These are phyloP conservation scores for Microctenopoma lineatum DNA, from an alignment of 2,797 vertebrate genomes.

Conservation along the genomic window DNA sequence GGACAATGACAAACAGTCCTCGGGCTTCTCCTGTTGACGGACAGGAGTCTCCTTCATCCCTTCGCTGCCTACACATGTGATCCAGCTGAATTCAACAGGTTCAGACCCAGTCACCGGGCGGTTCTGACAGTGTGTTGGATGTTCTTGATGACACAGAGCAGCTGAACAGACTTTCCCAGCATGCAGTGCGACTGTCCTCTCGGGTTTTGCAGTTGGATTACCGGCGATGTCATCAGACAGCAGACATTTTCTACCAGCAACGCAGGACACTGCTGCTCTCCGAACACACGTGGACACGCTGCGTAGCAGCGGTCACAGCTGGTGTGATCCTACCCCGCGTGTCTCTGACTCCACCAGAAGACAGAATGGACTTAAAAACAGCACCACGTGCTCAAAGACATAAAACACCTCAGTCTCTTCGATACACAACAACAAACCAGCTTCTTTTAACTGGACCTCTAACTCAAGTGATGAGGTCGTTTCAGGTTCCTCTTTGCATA, in stretches of 20 bases:
- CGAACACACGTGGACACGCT: constrained; percentile 2
- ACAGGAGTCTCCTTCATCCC: constrained; percentile 8
- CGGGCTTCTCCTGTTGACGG: too few species aligned
- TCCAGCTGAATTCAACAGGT: background rate
- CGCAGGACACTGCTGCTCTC: constrained; percentile 28
- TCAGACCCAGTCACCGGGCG: background rate
- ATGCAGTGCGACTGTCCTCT: constrained; percentile 51
- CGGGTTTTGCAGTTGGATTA: constrained; percentile 54
- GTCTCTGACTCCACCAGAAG: too few species aligned
- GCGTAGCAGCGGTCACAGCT: background rate
- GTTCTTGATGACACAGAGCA: background rate
- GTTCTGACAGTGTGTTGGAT: background rate
- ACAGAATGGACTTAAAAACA: too few species aligned
- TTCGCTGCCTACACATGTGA: constrained; percentile 3
- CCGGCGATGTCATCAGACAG: constrained; percentile 67
- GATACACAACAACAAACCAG: too few species aligned
- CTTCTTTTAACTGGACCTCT: too few species aligned
- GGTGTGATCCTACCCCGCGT: too few species aligned
- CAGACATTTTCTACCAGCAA: constrained; percentile 47
- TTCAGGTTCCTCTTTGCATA: too few species aligned
- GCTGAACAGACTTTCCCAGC: constrained; percentile 44
- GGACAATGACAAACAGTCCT: too few species aligned
- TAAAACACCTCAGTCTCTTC: too few species aligned
- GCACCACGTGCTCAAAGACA: too few species aligned
- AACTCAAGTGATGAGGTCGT: too few species aligned